Evolutionary conservation across 1,140 invertebrate genomes (phyloP), one percentile per base, ranked within the genome.

Genomic region (Antheraea mylitta): DNA sequence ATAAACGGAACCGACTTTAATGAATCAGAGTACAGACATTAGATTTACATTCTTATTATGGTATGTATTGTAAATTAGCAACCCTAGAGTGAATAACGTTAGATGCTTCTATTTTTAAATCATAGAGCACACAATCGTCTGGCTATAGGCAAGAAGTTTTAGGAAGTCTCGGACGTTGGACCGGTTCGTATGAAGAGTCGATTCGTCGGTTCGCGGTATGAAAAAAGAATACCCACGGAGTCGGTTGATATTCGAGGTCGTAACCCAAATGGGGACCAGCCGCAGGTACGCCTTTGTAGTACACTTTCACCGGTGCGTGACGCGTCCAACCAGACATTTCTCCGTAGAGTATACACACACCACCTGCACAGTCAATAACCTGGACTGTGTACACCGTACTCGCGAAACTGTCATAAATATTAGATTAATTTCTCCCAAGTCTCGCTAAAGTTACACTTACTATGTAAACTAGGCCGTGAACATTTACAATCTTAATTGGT

Each of bases 261-360:
- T 72, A 88, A 89, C 88, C 88, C 85, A 90, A 90, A 84, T 90
- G 86, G 79, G 73, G 82, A 84, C 80, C 83, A 82, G 81, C 82
- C 83, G 79, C 83, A 80, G 80, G 83, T 85, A 82, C 77, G 74
- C 70, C 80, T 75, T 87, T 82, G 79, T 86, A 79, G 83, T 90
- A 88, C 86, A 91, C 89, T 91, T 91, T 91, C 89, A 85, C 89
- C 86, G 70, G 71, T 85, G 82, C 81, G 85, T 88, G 86, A 88
- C 87, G 86, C 79, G 79, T 74, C 75, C 82, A 73, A 76, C 68
- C 79, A 81, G 76, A 75, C 83, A 74, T 88, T 87, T 88, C 87
- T 85, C 87, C 77, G 69, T 66, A 64, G 67, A 76, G 70, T 75
- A 70, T 69, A 71, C 85, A 87, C 81, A 71, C 85, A 87, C 81